Conservation (phyloP, 2,797 vertebrate genomes). For the Pipistrellus nathusii region DNA sequence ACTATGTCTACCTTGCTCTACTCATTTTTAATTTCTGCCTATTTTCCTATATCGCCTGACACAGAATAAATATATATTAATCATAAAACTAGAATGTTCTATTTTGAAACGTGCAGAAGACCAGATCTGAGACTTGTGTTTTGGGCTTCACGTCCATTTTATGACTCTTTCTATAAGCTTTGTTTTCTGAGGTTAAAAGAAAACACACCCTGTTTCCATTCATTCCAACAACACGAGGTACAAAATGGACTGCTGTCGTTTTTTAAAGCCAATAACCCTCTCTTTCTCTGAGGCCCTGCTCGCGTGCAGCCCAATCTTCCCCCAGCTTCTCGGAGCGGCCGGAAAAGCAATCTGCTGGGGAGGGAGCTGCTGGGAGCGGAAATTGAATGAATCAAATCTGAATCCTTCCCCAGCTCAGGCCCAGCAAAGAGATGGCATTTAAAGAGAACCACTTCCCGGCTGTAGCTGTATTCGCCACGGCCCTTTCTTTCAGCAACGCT, state of each 20-base stretch:
- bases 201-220: conserved; percentile 22
- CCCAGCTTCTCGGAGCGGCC: conserved; percentile 76
- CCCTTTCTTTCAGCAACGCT: conserved; percentile 69
- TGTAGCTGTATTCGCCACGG: conserved; percentile 65
- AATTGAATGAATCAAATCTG: conserved; percentile 82
- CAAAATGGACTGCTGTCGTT: conserved; percentile 58
- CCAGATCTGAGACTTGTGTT: conserved; percentile 3
- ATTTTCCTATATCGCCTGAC: neutral
- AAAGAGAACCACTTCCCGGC: conserved; percentile 80
- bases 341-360: conserved; percentile 79
- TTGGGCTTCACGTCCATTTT: conserved; percentile 49
- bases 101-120: conserved; percentile 61
- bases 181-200: conserved; percentile 46
- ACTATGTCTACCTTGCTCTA: neutral
- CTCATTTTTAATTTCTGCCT: neutral
- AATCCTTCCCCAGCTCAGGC: conserved; percentile 74
- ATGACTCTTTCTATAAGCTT: conserved; percentile 7
- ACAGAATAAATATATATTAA: conserved; percentile 30
- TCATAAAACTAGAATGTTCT: conserved; percentile 67
- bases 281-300: conserved; percentile 70
- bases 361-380: conserved; percentile 81
- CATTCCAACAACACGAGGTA: conserved; percentile 52
- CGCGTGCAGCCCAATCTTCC: conserved; percentile 79
- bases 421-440: conserved; percentile 81
- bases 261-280: conserved; percentile 62